phyloP scores from a whole-genome alignment of 2,888 invertebrate genomes.

The Rapana venosa region DNA sequence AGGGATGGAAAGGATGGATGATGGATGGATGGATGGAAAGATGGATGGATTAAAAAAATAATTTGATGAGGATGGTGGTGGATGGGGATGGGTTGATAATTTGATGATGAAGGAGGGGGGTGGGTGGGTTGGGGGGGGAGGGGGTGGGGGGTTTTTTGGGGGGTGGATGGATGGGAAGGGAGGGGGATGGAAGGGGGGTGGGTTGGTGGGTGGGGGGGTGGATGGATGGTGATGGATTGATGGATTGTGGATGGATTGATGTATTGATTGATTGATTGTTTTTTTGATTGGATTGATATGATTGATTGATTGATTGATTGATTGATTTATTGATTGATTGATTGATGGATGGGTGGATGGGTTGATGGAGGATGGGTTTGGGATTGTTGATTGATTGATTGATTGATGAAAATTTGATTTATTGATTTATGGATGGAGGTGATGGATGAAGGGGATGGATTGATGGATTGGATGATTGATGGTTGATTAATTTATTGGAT shows the following conservation, averaged over 20 bases:
- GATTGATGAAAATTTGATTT: neutral
- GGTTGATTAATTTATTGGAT: neutral
- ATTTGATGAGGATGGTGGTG: neutral
- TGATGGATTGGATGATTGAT: neutral
- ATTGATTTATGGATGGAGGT: too few species aligned
- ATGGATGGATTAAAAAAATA: too few species aligned
- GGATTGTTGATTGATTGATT: neutral
- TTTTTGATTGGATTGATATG: too few species aligned
- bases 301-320: too few species aligned
- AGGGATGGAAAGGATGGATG: neutral
- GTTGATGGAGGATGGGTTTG: neutral
- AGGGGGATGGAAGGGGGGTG: too few species aligned
- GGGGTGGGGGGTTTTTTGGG: too few species aligned
- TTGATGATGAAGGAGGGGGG: too few species aligned
- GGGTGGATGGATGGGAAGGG: too few species aligned
- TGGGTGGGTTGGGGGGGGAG: too few species aligned
- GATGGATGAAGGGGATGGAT: neutral
- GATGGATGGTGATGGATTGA: neutral
- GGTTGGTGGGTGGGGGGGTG: too few species aligned
- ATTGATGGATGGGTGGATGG: neutral
- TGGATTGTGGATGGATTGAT: neutral
- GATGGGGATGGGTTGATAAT: neutral
- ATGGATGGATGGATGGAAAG: too few species aligned
- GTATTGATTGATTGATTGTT: neutral
- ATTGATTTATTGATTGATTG: too few species aligned